phyloP scores from a whole-genome alignment of 92 coral and sea anemone genomes.

The Porites lobata region DNA sequence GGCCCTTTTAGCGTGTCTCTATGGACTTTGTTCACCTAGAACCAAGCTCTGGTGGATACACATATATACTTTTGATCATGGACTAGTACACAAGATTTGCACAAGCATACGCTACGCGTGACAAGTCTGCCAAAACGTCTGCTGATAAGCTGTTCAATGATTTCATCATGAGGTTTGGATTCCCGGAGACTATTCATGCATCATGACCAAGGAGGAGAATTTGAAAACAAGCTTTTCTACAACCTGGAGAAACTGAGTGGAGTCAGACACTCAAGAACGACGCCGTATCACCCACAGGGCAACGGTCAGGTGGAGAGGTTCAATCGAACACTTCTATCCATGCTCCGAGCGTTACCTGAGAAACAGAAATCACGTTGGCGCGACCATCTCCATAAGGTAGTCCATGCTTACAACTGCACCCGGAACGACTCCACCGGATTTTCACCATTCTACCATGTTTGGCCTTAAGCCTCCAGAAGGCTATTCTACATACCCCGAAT shows the following conservation, averaged over 20 bases:
- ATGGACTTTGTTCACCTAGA: no score
- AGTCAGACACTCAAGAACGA: conserved; percentile 61
- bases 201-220: background rate
- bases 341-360: conserved; percentile 67
- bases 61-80: no score
- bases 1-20: no score
- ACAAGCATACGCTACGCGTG: no score
- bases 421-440: conserved; percentile 74
- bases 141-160: no score
- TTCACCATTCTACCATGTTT: conserved; percentile 59
- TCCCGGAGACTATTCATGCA: no score
- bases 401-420: conserved; percentile 78
- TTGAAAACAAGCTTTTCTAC: conserved; percentile 71
- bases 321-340: conserved; percentile 67
- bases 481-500: conserved; percentile 70
- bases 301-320: conserved; percentile 67
- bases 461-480: conserved; percentile 57
- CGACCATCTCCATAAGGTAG: conserved; percentile 71
- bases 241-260: conserved; percentile 72
- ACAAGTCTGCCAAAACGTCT: no score
- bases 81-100: no score
- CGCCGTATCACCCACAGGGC: conserved; percentile 70
- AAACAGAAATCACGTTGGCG: conserved; percentile 77
- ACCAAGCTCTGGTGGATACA: no score
- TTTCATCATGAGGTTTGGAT: no score